A percentile compares a stretch with the other conserved stretches of the same genome.
phyloP scores from a whole-genome alignment of 2,113 vertebrate species.

The Chaetodon auriga region DNA sequence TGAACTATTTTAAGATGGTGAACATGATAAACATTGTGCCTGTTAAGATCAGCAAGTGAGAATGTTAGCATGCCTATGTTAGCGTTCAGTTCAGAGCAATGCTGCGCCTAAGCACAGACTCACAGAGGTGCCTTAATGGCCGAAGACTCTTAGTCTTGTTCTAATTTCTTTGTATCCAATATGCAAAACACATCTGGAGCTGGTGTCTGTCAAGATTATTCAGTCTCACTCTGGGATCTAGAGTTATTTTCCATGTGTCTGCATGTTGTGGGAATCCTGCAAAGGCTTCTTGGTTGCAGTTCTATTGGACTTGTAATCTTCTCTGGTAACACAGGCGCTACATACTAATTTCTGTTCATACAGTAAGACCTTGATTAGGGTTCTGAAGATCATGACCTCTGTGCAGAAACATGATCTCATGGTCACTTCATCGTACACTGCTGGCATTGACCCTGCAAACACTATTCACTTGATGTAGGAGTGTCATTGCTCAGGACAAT shows the following conservation, averaged over 20 bases:
- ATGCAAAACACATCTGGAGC: background rate
- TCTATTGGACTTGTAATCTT: too few relatives aligned
- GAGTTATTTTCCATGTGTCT: too few relatives aligned
- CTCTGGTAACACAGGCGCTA: too few relatives aligned
- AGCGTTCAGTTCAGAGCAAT: background rate
- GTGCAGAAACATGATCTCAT: too few relatives aligned
- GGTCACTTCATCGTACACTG: background rate
- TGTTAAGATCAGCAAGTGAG: background rate
- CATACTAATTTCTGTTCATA: too few relatives aligned
- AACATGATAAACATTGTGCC: background rate
- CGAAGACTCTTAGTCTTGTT: background rate
- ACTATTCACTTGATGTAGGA: background rate
- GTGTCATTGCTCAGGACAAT: conserved; percentile 14
- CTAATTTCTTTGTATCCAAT: background rate
- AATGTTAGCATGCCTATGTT: background rate
- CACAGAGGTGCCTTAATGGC: background rate
- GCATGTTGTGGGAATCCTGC: too few relatives aligned
- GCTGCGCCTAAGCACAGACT: background rate
- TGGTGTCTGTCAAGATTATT: background rate
- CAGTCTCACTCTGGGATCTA: too few relatives aligned
- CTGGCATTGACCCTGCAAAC: background rate
- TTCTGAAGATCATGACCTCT: background rate
- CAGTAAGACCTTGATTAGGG: background rate
- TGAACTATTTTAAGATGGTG: background rate
- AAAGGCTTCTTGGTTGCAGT: too few relatives aligned